Conservation (phyloP, 2,888 invertebrate genomes). For the Bombylius discolor region DNA sequence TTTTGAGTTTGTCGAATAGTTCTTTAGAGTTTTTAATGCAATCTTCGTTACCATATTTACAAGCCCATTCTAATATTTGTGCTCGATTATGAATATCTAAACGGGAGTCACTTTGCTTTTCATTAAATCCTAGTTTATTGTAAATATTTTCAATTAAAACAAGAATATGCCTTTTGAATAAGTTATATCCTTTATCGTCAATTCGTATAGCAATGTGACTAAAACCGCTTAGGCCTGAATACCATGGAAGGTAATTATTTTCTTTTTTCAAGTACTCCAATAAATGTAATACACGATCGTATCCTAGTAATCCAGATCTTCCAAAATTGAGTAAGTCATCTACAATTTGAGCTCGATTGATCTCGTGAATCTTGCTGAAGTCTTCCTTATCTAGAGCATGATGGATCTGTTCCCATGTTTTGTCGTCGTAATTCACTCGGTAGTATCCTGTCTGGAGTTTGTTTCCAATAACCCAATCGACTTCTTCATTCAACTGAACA, state of each 20-base stretch:
- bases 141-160: slow-evolving; percentile 39
- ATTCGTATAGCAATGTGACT: slow-evolving; percentile 29
- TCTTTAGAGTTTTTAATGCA: slow-evolving; percentile 41
- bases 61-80: slow-evolving; percentile 49
- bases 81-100: slow-evolving; percentile 46
- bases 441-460: slow-evolving; percentile 36
- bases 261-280: slow-evolving; percentile 56
- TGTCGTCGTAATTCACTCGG: slow-evolving; percentile 53
- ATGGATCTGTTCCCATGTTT: slow-evolving; percentile 39
- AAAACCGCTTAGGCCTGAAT: slow-evolving; percentile 43
- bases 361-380: slow-evolving; percentile 41
- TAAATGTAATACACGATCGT: slow-evolving; percentile 49
- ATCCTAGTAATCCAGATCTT: slow-evolving; percentile 47
- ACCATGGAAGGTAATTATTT: slow-evolving; percentile 67
- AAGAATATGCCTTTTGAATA: slow-evolving; percentile 35
- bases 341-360: slow-evolving; percentile 65
- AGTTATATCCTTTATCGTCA: slow-evolving; percentile 19
- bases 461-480: slow-evolving; percentile 29
- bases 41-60: slow-evolving; percentile 44
- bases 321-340: slow-evolving; percentile 69
- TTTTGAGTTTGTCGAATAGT: slow-evolving; percentile 28
- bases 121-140: slow-evolving; percentile 38
- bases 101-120: slow-evolving; percentile 36
- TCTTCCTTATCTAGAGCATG: slow-evolving; percentile 14
- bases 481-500: slow-evolving; percentile 9